phyloP scores from a whole-genome alignment of 2,888 invertebrate species.

The Erannis defoliaria region DNA sequence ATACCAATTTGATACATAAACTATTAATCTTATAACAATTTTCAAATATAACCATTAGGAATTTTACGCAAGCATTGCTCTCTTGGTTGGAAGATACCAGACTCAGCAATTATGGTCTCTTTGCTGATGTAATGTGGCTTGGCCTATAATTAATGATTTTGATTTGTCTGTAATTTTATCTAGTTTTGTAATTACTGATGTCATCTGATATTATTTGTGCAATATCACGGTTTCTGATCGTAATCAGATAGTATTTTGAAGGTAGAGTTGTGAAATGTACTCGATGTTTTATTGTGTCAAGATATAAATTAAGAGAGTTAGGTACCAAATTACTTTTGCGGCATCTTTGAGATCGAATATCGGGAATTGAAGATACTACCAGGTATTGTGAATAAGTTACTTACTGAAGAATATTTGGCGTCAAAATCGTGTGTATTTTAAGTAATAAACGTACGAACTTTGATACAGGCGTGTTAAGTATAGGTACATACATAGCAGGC shows the following conservation, averaged over 20 bases:
- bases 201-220: conserved; percentile 38
- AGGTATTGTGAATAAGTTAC: too few species aligned
- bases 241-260: conserved; percentile 21
- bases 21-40: conserved; percentile 22
- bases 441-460: too few species aligned
- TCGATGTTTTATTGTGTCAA: not conserved
- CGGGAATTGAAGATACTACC: not conserved
- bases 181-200: conserved; percentile 46
- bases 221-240: conserved; percentile 27
- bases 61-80: conserved; percentile 37
- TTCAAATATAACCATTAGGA: conserved; percentile 22
- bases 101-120: conserved; percentile 39
- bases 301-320: not conserved
- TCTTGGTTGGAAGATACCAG: conserved; percentile 28
- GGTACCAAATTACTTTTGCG: not conserved
- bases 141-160: conserved; percentile 46
- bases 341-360: not conserved
- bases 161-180: conserved; percentile 43
- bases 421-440: too few species aligned
- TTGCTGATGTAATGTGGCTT: conserved; percentile 36
- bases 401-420: too few species aligned
- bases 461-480: not conserved
- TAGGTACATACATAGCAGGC: conserved; percentile 3
- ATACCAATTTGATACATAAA: conserved; percentile 18
- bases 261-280: conserved; percentile 22